Base-by-base conservation (phyloP, 2,888 invertebrate species). In the Heliconius charithonia region DNA sequence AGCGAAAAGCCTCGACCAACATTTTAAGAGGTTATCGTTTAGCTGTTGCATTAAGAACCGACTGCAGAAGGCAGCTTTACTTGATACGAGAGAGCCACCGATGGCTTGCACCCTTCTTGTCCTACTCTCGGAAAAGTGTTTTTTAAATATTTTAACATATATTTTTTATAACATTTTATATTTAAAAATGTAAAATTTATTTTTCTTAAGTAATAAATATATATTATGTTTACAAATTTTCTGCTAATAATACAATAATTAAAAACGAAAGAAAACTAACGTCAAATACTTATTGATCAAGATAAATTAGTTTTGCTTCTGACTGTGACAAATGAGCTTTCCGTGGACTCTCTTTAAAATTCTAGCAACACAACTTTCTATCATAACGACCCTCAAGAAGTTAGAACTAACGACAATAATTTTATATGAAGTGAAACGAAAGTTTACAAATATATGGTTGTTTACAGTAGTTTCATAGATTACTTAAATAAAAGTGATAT, bases 271-370 rank as follows among this genome's bases (percentile, higher is more conserved):
- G n/a, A 22, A 56, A 69, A 16, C 70, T 19, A n/a, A 67, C 29
- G 32, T 45, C 16, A 63, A 69, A 76, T 27, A 70, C 69, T 63
- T 70, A 76, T 76, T 37, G 16, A 9, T 16, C 29, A 76, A 41
- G 69, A 70, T 45, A 25, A 45, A 76, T 70, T 62, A 16, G 13
- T 62, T 41, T 63, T 70, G 45, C 63, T n/a, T 62, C 29, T 70
- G 70, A 63, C 76, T 62, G 9, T 70, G 70, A 63, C 22, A 62
- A 76, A 70, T 51, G 41, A 70, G 62, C 62, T 41, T 70, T 72
- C 19, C 62, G 22, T 62, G 62, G 10, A 41, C 27, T 37, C 56
- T 19, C 13, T 59, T 76, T 76, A 56, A 59, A 51, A 75, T 66
- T 10, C 13, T 56, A 67, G 66, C 37, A 19, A 59, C 25, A 41